Percentiles rank a stretch among this genome's conserved stretches.
phyloP scores from a whole-genome alignment of 2,113 vertebrate species.

The Osmerus mordax region DNA sequence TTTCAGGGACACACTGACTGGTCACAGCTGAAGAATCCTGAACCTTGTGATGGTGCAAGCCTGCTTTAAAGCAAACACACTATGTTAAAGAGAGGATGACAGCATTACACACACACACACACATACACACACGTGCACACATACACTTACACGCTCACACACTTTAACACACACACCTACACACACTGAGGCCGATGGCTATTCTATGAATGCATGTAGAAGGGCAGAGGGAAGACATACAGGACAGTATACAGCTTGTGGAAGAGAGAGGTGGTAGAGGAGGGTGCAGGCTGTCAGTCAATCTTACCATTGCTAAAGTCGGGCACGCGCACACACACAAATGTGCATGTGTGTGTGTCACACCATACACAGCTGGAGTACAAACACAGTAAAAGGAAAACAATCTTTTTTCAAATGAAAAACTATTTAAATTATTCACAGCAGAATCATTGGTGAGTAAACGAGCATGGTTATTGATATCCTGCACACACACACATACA shows the following conservation, averaged over 20 bases:
- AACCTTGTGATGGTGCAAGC: too few relatives aligned
- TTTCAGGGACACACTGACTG: not conserved
- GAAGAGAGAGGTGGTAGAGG: slow-evolving; percentile 53
- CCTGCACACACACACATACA: slow-evolving; percentile 24
- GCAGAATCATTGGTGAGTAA: slow-evolving; percentile 68
- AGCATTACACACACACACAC: not conserved
- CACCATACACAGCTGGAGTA: slow-evolving; percentile 53
- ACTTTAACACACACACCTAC: not conserved
- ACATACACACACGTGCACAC: not conserved
- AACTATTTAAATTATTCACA: slow-evolving; percentile 72
- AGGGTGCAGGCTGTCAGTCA: slow-evolving; percentile 74
- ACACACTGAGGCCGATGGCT: slow-evolving; percentile 47
- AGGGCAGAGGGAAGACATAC: not conserved
- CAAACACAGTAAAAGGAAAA: slow-evolving; percentile 61
- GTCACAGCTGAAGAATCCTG: not conserved
- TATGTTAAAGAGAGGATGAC: not conserved
- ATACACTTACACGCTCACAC: slow-evolving; percentile 23
- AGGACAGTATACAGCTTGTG: not conserved
- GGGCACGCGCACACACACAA: not conserved
- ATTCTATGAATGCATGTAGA: slow-evolving; percentile 72
- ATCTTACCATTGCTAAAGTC: slow-evolving; percentile 55
- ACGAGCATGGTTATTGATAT: slow-evolving; percentile 68
- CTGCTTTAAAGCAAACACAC: not conserved
- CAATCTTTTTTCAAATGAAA: slow-evolving; percentile 67
- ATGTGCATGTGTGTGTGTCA: slow-evolving; percentile 6